Base-by-base conservation (phyloP, 2,888 invertebrate species). In the Lasiommata megera region DNA sequence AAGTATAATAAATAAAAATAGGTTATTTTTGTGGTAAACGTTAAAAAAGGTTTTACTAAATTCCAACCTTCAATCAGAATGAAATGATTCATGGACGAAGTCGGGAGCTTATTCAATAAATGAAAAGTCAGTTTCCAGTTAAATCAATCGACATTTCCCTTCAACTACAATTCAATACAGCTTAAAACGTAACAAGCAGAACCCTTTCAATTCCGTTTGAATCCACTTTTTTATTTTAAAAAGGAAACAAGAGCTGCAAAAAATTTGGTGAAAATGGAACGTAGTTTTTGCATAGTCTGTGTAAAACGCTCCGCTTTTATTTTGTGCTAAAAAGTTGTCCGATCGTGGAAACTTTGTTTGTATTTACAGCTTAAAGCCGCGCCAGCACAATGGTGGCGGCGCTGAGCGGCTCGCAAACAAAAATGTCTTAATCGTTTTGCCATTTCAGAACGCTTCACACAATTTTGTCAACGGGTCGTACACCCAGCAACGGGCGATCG, bases 301-400 rank as follows among this genome's bases (percentile, higher is more conserved):
- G 51, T 38, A 40, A 29, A 51, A 38, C 40, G 51, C 11, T 29
- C 11, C 41, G 18, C 40, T 41, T 34, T 55, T 48, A 46, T 55
- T 55, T 40, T 41, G 29, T 17, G 28, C 28, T 18, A 5, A 48
- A 48, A 48, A 55, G 60, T 56, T 50, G 51, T 18, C 56, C 17
- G 50, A 59, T 59, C 38, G 40, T 50, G 55, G 34, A 51, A 44
- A 41, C 36, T 55, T 55, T 51, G 51, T 46, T 31, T 40, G 50
- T 28, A 54, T 43, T 46, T 55, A 55, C 46, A 55, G 46, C 55
- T 55, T 40, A 50, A n/a, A 55, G 28, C 55, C 58, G 48, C 40
- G 41, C 58, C 17, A 51, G 58, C 44, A 51, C 46, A 44, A 44
- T 55, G 51, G 17, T 16, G 9, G 36, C n/a, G 28, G 43, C 3